Conservation (phyloP, 2,113 vertebrate species). For the Theristicus caerulescens region DNA sequence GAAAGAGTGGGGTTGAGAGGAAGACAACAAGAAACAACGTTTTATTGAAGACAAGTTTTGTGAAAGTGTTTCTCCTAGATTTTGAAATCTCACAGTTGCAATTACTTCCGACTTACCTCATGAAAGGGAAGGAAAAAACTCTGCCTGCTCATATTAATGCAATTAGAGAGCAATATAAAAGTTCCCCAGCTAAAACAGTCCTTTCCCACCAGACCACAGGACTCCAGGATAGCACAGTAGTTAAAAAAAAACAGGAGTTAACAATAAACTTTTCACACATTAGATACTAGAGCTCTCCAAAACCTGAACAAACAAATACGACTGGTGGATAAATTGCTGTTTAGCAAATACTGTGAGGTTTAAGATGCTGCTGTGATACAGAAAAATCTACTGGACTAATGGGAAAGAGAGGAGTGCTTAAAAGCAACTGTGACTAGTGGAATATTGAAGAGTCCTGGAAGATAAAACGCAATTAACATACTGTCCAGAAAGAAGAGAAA, state of each 20-base stretch:
- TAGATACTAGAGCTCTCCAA: neutral
- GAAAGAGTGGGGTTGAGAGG: neutral
- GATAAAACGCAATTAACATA: neutral
- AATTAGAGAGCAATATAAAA: neutral
- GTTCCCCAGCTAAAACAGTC: neutral
- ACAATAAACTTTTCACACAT: neutral
- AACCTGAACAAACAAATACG: neutral
- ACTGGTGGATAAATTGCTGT: neutral
- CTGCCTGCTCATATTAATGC: neutral
- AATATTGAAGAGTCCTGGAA: neutral
- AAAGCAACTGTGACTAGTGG: neutral
- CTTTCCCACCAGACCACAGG: neutral
- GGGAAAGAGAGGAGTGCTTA: neutral
- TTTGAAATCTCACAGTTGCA: neutral
- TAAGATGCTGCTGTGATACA: neutral
- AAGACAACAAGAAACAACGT: neutral
- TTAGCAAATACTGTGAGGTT: neutral
- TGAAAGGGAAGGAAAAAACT: neutral
- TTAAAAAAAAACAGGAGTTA: neutral
- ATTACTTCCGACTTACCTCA: neutral
- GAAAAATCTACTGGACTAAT: neutral
- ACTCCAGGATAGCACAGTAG: neutral
- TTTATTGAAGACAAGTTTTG: neutral
- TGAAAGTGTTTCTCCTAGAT: neutral
- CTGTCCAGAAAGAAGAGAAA: neutral